Evolutionary conservation across 1,140 invertebrate species (phyloP).

Genomic region (Drosophila burlai): DNA sequence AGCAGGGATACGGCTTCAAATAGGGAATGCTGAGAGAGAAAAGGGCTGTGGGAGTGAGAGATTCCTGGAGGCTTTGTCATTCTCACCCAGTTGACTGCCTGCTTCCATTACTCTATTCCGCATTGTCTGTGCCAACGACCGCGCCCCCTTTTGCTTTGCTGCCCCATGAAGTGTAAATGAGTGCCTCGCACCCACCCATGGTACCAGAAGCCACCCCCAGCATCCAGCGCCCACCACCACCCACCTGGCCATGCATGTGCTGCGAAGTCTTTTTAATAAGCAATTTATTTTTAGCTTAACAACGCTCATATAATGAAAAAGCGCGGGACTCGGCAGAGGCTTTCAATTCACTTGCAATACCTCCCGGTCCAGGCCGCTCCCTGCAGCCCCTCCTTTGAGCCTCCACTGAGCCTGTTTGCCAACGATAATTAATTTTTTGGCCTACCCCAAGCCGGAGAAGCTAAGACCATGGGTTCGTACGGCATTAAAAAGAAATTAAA

Average conservation of each 20-base stretch:
- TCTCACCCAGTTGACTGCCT: constrained; percentile 32
- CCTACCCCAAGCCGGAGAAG: constrained; percentile 46
- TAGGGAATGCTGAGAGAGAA: neutral
- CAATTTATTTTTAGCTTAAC: constrained; percentile 82
- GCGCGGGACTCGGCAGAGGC: constrained; percentile 54
- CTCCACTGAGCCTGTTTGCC: constrained; percentile 55
- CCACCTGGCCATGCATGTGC: constrained; percentile 36
- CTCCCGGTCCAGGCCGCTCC: neutral
- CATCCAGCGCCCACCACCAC: constrained; percentile 1
- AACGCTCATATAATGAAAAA: constrained; percentile 78
- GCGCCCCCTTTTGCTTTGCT: constrained; percentile 56
- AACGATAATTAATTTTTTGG: constrained; percentile 77
- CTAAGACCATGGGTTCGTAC: constrained; percentile 64
- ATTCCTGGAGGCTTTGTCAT: constrained; percentile 66
- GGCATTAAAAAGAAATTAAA: constrained; percentile 80
- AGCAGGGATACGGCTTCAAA: neutral
- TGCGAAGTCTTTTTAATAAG: constrained; percentile 76
- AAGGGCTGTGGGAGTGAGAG: constrained; percentile 13
- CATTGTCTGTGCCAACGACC: constrained; percentile 62
- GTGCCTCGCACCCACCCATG: constrained; percentile 42
- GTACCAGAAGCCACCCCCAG: neutral
- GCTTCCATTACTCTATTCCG: constrained; percentile 30
- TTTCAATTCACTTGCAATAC: constrained; percentile 62
- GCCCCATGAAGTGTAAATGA: constrained; percentile 77
- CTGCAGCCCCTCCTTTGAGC: constrained; percentile 5